Evolutionary conservation across 2,113 vertebrate species (phyloP).

Genomic region (Delphinus delphis): DNA sequence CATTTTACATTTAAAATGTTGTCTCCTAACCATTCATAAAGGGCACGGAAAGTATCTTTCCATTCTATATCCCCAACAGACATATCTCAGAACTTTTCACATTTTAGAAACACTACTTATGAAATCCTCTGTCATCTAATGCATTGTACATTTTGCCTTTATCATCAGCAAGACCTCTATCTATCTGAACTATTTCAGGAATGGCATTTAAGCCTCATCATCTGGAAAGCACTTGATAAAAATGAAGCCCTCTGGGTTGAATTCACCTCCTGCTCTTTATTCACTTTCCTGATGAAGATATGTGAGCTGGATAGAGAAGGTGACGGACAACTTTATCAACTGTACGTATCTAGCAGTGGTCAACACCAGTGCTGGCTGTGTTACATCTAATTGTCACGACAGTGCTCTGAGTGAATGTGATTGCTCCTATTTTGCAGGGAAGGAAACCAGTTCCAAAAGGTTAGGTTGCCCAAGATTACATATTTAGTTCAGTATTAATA

Average conservation of each 20-base stretch:
- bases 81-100: not conserved
- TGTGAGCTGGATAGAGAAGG: not conserved
- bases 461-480: not conserved
- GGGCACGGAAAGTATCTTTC: not conserved
- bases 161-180: not conserved
- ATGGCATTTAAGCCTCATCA: not conserved
- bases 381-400: not conserved
- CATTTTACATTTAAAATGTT: not conserved
- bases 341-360: not conserved
- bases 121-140: not conserved
- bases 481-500: slow-evolving; percentile 12
- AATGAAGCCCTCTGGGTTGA: not conserved
- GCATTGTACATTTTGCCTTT: not conserved
- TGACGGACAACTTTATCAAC: not conserved
- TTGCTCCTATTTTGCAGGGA: not conserved
- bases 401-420: not conserved
- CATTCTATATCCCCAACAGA: not conserved
- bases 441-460: not conserved
- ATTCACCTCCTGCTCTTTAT: not conserved
- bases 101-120: not conserved
- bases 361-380: not conserved
- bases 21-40: not conserved
- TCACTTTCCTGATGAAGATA: not conserved
- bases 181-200: not conserved
- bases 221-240: slow-evolving; percentile 3